A percentile compares a stretch with the other conserved stretches of the same genome.
phyloP scores from a whole-genome alignment of 92 coral and sea anemone species.

The Ricordea florida region DNA sequence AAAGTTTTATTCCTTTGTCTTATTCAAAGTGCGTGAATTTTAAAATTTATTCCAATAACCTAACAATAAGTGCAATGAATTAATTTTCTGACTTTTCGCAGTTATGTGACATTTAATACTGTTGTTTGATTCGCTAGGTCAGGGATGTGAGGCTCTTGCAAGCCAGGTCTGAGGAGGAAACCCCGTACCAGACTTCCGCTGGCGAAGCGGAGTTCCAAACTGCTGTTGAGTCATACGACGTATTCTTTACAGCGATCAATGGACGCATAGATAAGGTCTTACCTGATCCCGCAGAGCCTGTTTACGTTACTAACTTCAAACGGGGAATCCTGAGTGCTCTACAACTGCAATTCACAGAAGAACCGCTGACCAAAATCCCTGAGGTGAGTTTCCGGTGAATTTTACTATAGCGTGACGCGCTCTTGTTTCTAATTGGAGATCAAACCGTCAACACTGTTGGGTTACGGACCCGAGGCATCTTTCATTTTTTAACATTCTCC shows the following conservation, averaged over 20 bases:
- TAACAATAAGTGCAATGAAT: too few relatives aligned
- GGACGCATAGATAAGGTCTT: conserved; percentile 47
- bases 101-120: too few relatives aligned
- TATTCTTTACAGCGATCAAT: conserved; percentile 22
- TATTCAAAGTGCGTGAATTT: too few relatives aligned
- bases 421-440: too few relatives aligned
- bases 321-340: conserved; percentile 75
- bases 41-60: too few relatives aligned
- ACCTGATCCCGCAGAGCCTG: conserved; percentile 26
- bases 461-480: too few relatives aligned
- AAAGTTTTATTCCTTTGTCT: too few relatives aligned
- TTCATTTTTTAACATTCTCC: too few relatives aligned
- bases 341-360: conserved; percentile 63
- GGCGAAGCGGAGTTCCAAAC: conserved; percentile 34
- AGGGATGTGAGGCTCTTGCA: conserved; percentile 50
- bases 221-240: conserved; percentile 26
- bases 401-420: too few relatives aligned
- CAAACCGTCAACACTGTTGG: too few relatives aligned
- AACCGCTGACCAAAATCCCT: background rate
- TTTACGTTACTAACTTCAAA: conserved; percentile 59
- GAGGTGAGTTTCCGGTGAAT: too few relatives aligned
- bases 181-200: conserved; percentile 24
- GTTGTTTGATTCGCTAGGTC: conserved; percentile 47
- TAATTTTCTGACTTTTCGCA: too few relatives aligned
- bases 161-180: conserved; percentile 13